Percentiles rank a stretch among this genome's conserved stretches.
Conservation (phyloP, 2,797 vertebrate species). For the Hydrophis major region DNA sequence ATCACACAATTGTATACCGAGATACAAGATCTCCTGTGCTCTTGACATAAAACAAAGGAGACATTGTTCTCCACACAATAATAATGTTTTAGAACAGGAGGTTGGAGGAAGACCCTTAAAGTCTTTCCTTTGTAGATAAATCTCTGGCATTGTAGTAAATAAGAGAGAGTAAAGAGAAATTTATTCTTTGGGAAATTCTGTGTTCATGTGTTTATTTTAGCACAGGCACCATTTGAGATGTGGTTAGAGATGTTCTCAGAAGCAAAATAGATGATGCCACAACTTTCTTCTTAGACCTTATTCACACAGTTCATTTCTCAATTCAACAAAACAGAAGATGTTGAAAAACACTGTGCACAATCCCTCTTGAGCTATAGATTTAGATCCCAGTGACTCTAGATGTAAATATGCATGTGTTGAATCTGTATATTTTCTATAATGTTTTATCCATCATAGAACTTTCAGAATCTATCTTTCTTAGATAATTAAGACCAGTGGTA, state of each 20-base stretch:
- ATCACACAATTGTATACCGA: constrained; percentile 69
- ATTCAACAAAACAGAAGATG: not conserved
- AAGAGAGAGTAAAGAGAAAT: constrained; percentile 19
- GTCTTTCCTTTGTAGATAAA: constrained; percentile 56
- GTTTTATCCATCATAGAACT: not conserved
- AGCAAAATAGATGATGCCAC: not conserved
- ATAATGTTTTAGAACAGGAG: not conserved
- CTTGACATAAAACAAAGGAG: constrained; percentile 16
- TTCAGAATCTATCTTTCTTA: not conserved
- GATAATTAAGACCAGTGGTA: not conserved
- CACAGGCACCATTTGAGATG: not conserved
- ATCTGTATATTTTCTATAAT: not conserved
- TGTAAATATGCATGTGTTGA: not conserved
- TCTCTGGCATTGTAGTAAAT: constrained; percentile 49
- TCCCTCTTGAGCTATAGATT: not conserved
- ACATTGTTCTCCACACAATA: constrained; percentile 30
- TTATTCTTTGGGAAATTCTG: constrained; percentile 43
- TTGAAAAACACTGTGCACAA: not conserved
- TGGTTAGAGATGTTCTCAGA: not conserved
- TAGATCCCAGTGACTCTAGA: not conserved
- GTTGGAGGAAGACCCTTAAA: constrained; percentile 35
- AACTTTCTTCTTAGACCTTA: not conserved
- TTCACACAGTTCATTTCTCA: not conserved
- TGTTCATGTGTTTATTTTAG: not conserved
- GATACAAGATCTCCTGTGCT: constrained; percentile 36